Conservation (phyloP, 2,888 invertebrate species). For the Falcaria lacertinaria region DNA sequence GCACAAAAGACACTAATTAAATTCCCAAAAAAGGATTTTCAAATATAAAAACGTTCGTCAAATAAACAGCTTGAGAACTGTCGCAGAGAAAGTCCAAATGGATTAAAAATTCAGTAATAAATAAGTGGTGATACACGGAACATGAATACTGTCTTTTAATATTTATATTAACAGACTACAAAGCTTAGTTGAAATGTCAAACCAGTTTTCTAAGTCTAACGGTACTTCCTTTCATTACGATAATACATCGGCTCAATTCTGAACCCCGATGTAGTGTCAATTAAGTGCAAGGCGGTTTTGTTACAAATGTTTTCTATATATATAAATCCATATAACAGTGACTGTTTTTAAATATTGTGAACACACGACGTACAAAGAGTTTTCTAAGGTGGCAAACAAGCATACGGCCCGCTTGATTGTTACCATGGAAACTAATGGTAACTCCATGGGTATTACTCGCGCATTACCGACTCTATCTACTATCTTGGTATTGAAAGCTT, state of each 20-base stretch:
- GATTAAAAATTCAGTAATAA: neutral
- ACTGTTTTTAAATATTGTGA: too few species aligned
- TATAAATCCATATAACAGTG: too few species aligned
- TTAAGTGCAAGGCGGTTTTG: conserved; percentile 16
- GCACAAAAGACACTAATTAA: conserved; percentile 9
- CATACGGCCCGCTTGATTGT: too few species aligned
- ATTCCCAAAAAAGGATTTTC: conserved; percentile 7
- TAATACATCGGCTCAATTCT: neutral
- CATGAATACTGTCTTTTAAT: neutral
- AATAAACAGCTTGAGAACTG: neutral
- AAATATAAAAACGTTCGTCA: conserved; percentile 2
- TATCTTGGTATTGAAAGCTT: too few species aligned
- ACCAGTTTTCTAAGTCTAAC: conserved; percentile 17
- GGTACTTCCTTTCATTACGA: conserved; percentile 13
- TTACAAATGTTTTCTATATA: too few species aligned
- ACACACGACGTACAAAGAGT: too few species aligned
- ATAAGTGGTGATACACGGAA: neutral
- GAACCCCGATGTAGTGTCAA: conserved; percentile 10
- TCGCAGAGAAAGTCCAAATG: too few species aligned
- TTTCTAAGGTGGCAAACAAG: too few species aligned
- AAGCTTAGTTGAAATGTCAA: conserved; percentile 22
- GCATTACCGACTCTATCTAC: too few species aligned
- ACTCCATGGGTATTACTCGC: too few species aligned
- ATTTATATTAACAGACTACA: conserved; percentile 18
- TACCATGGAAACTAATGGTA: too few species aligned